Evolutionary conservation across 2,888 invertebrate genomes (phyloP).

Genomic region (Acleris cristana): DNA sequence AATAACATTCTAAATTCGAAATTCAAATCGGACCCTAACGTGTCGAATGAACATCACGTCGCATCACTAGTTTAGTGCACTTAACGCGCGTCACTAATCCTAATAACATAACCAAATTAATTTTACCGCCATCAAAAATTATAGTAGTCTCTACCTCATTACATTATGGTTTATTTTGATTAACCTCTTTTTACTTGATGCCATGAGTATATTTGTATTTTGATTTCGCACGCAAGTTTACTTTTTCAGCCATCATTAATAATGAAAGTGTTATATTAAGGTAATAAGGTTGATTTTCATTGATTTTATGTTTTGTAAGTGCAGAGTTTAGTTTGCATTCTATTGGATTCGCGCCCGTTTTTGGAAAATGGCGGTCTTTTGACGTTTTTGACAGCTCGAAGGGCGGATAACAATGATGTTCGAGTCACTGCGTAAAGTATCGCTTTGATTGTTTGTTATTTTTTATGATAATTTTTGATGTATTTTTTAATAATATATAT

Average conservation of each 20-base stretch:
- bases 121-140: neutral
- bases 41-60: conserved; percentile 54
- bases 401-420: conserved; percentile 44
- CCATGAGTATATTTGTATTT: conserved; percentile 1
- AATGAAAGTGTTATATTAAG: neutral
- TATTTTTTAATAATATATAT: conserved; percentile 1
- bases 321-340: neutral
- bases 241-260: neutral
- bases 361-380: conserved; percentile 57
- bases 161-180: conserved; percentile 28
- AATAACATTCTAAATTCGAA: conserved; percentile 43
- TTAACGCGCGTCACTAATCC: conserved; percentile 60
- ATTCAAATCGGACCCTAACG: conserved; percentile 45
- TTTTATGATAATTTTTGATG: conserved; percentile 28
- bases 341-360: conserved; percentile 46
- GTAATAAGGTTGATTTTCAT: conserved; percentile 11
- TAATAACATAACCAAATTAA: conserved; percentile 32
- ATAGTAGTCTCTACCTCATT: conserved; percentile 4
- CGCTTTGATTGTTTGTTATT: conserved; percentile 25
- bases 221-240: conserved; percentile 3
- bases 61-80: conserved; percentile 60
- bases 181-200: neutral
- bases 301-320: neutral
- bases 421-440: conserved; percentile 33
- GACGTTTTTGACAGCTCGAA: conserved; percentile 62